Base-by-base conservation (phyloP, 2,888 invertebrate species). In the Spilosoma lubricipeda region DNA sequence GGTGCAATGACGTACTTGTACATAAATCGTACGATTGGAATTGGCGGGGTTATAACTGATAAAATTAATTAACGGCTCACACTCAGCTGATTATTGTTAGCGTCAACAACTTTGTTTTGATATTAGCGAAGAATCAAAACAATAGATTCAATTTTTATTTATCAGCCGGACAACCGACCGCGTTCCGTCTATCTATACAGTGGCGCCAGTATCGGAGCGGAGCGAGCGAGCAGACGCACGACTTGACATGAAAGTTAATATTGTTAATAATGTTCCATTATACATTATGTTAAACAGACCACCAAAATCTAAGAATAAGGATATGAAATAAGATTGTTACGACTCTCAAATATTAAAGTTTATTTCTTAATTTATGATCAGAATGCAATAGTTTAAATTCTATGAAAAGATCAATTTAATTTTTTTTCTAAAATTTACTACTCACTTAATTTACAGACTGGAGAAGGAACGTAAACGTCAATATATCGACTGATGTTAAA, bases 11-110 rank as follows among this genome's bases (percentile, higher is more conserved):
- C 87, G 85, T 87, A 84, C 77, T 63, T 33, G 48, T 70, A 82
- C n/a, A n/a, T n/a, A n/a, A n/a, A n/a, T 89, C 87, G 82, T 83
- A 86, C 83, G 89, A 90, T 78, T 79, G 74, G 80, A 78, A 79
- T 82, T 85, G 78, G 82, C 82, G 82, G 80, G 82, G 86, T 80
- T 81, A 85, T 82, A 79, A 85, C 78, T 85, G 87, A 87, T 90
- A 89, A 86, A 82, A 77, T 23, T 77, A 76, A 67, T 77, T 72
- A 66, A 74, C 69, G 72, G 33, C 79, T 77, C 36, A 81, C 83
- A 87, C 82, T 85, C 87, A 85, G 82, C 85, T 85, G 80, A 64
- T 70, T 59, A 73, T 23, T 82, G 79, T 83, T 86, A 82, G 75
- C 77, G 75, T 83, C 77, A 86, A 85, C 81, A 83, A 82, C 70